Evolutionary conservation across 2,888 invertebrate species (phyloP).

Genomic region (Yponomeuta cagnagella): DNA sequence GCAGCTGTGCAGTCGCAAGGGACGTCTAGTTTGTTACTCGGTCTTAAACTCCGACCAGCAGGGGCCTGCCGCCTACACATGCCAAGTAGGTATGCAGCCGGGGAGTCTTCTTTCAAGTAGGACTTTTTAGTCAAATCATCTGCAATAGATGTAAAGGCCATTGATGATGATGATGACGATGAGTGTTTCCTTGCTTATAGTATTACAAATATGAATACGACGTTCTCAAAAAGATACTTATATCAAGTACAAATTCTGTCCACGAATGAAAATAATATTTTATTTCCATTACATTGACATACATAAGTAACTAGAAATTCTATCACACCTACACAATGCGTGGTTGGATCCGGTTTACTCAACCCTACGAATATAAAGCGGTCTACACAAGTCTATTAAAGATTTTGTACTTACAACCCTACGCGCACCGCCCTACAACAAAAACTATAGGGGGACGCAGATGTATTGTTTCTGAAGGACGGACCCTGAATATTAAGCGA

Average conservation of each 20-base stretch:
- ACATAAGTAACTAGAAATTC: constrained; percentile 31
- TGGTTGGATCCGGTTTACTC: constrained; percentile 68
- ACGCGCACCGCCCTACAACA: constrained; percentile 57
- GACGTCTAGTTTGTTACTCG: too few species aligned
- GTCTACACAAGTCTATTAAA: background rate
- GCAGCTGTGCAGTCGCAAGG: too few species aligned
- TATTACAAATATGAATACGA: too few species aligned
- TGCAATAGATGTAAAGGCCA: too few species aligned
- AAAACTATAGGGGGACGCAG: constrained; percentile 61
- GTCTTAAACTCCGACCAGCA: too few species aligned
- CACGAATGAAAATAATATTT: background rate
- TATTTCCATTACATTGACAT: background rate
- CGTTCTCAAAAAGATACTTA: too few species aligned
- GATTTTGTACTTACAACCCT: constrained; percentile 39
- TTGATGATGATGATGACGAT: too few species aligned
- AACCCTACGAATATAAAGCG: constrained; percentile 64
- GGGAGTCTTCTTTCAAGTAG: too few species aligned
- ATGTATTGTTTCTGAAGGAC: constrained; percentile 69
- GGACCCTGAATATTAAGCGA: constrained; percentile 61
- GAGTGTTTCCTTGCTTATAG: too few species aligned
- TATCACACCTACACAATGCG: constrained; percentile 47
- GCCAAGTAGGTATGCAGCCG: too few species aligned
- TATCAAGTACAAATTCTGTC: background rate
- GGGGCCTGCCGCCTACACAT: too few species aligned
- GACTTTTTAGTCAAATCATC: too few species aligned